These are phyloP conservation scores for Pardalotus punctatus DNA, from an alignment of 2,113 vertebrate genomes.

Conservation along the genomic window DNA sequence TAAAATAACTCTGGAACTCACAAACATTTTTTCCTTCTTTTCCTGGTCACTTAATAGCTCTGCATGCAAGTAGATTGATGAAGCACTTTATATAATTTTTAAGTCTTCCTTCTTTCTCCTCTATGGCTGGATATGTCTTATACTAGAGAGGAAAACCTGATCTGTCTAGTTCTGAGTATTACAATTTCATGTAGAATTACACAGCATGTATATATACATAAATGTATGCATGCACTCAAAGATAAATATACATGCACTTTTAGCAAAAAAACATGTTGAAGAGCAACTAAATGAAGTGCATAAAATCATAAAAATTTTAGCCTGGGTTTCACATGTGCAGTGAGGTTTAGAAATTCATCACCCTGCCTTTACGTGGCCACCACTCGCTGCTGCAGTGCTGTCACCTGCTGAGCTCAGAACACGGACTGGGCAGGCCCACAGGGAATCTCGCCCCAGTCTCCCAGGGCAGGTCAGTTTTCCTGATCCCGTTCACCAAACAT, in stretches of 20 bases:
- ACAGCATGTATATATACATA: neutral
- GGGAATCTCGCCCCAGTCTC: neutral
- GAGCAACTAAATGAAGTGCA: neutral
- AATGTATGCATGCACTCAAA: neutral
- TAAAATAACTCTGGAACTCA: neutral
- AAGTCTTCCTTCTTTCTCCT: neutral
- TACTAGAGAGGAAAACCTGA: neutral
- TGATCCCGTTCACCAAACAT: neutral
- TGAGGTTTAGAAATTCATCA: neutral
- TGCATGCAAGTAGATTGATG: neutral
- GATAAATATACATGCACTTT: neutral
- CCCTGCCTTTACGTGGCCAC: neutral
- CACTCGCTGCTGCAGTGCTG: neutral
- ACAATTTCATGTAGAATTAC: neutral
- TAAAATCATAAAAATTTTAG: neutral
- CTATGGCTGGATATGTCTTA: neutral
- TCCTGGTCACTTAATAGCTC: neutral
- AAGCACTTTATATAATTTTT: neutral
- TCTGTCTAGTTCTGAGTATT: neutral
- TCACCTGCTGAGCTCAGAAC: neutral
- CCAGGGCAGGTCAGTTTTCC: neutral
- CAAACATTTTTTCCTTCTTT: neutral
- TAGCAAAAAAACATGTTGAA: neutral
- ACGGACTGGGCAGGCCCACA: accelerated
- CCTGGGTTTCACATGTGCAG: neutral